Conservation (phyloP, 2,113 vertebrate species). For the Pagrus major region DNA sequence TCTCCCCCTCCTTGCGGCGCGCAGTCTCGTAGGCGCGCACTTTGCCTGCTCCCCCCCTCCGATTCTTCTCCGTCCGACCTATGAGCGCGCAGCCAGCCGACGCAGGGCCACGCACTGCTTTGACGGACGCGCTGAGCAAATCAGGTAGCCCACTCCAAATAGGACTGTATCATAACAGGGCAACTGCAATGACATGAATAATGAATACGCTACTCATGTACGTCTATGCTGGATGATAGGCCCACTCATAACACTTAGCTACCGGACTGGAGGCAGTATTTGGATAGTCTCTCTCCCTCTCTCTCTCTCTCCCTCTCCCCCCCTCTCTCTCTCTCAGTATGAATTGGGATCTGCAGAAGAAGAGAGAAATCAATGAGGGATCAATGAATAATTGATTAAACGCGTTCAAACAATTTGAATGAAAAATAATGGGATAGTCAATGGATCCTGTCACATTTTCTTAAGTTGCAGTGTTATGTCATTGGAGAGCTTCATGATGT, state of each 20-base stretch:
- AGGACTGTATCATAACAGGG: slow-evolving; percentile 80
- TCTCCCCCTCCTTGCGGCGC: slow-evolving; percentile 82
- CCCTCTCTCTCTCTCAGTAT: not conserved
- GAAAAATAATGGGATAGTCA: not conserved
- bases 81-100: slow-evolving; percentile 86
- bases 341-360: slow-evolving; percentile 11
- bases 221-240: slow-evolving; percentile 67
- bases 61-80: slow-evolving; percentile 84
- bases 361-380: not conserved
- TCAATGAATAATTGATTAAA: too few relatives aligned
- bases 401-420: not conserved
- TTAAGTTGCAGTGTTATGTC: slow-evolving; percentile 1
- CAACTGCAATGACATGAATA: slow-evolving; percentile 82
- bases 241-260: slow-evolving; percentile 60
- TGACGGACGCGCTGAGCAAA: slow-evolving; percentile 81
- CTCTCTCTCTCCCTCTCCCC: slow-evolving; percentile 1
- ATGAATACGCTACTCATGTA: slow-evolving; percentile 76
- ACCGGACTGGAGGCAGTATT: slow-evolving; percentile 54
- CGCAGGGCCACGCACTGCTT: slow-evolving; percentile 81
- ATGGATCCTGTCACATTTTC: not conserved
- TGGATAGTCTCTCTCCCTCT: slow-evolving; percentile 32
- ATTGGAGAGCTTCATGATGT: not conserved
- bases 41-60: slow-evolving; percentile 74
- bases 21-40: slow-evolving; percentile 83
- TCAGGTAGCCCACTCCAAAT: slow-evolving; percentile 78